Percentiles rank a stretch among this genome's conserved stretches.
Evolutionary conservation across 2,113 vertebrate species (phyloP).

Genomic region (Eretmochelys imbricata): DNA sequence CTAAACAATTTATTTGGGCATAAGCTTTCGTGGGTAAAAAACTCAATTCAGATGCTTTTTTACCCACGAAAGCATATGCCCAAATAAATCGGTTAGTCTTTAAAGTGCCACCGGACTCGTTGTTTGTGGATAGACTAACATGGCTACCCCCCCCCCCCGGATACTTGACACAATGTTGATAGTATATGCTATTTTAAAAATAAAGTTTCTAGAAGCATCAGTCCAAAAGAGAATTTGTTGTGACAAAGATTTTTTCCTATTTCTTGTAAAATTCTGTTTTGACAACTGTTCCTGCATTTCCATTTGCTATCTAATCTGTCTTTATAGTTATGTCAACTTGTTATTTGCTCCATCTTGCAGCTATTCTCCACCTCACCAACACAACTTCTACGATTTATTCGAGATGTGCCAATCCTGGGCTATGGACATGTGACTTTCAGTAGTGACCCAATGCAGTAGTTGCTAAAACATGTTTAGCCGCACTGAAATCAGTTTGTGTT

Average conservation of each 20-base stretch:
- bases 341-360: background rate
- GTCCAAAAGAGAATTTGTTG: background rate
- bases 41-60: too few species aligned
- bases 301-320: background rate
- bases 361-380: background rate
- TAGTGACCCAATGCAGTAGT: background rate
- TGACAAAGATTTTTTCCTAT: background rate
- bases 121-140: too few species aligned
- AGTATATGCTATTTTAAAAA: background rate
- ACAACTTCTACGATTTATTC: background rate
- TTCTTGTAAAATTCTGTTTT: background rate
- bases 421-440: background rate
- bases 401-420: background rate
- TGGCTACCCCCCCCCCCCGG: too few species aligned
- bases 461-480: background rate
- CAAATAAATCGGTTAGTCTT: too few species aligned
- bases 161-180: background rate
- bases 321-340: background rate
- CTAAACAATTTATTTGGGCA: too few species aligned
- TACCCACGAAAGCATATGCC: too few species aligned
- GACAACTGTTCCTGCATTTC: background rate
- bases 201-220: background rate
- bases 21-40: too few species aligned
- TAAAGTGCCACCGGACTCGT: too few species aligned
- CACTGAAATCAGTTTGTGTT: fast-evolving